phyloP scores from a whole-genome alignment of 2,113 vertebrate species.

The Oreochromis spilurus region DNA sequence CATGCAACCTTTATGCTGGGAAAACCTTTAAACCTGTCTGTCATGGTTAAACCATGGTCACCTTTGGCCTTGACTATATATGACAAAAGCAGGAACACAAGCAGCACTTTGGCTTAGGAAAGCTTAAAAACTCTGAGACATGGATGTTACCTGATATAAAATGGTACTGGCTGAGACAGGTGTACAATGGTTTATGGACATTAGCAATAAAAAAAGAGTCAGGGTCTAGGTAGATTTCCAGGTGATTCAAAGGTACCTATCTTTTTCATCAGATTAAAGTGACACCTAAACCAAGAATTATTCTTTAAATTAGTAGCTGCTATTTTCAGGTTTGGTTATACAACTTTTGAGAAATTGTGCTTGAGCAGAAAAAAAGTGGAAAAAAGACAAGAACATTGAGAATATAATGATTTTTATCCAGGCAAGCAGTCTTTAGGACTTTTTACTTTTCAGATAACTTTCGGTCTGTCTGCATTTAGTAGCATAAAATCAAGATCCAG shows the following conservation, averaged over 20 bases:
- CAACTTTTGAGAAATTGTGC: neutral
- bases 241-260: neutral
- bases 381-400: neutral
- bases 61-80: neutral
- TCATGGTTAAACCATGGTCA: neutral
- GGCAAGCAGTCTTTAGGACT: neutral
- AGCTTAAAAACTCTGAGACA: neutral
- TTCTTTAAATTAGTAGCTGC: neutral
- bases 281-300: neutral
- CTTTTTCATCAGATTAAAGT: neutral
- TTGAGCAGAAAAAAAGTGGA: neutral
- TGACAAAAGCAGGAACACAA: slow-evolving; percentile 20
- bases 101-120: neutral
- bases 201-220: neutral
- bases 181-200: neutral
- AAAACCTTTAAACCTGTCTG: neutral
- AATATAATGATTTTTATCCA: neutral
- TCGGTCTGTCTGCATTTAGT: neutral
- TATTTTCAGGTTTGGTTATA: neutral
- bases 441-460: neutral
- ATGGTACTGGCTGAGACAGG: neutral
- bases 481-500: neutral
- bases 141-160: neutral
- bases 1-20: neutral
- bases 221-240: neutral